Percentiles rank a stretch among this genome's conserved stretches.
phyloP scores from a whole-genome alignment of 2,113 vertebrate genomes.

The Hiodon alosoides region DNA sequence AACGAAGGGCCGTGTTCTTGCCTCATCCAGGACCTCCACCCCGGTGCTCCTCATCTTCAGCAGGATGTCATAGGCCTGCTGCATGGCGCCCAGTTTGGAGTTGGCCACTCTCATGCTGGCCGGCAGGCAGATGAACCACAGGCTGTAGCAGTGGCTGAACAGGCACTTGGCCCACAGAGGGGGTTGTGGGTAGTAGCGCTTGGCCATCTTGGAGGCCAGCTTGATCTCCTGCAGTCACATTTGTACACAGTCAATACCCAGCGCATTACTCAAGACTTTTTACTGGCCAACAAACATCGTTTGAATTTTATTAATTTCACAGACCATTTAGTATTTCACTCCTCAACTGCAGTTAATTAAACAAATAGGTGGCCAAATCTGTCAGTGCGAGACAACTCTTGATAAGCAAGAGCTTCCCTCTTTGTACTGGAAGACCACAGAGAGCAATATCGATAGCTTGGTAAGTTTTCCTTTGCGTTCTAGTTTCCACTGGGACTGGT shows the following conservation, averaged over 20 bases:
- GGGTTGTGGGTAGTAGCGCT: conserved; percentile 75
- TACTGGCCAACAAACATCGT: too few species aligned
- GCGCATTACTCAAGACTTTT: too few species aligned
- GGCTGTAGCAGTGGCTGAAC: conserved; percentile 90
- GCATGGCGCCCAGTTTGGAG: conserved; percentile 80
- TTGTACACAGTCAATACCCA: neutral
- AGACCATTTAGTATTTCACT: too few species aligned
- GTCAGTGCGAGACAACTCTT: too few species aligned
- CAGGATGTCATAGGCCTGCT: conserved; percentile 85
- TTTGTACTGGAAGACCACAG: too few species aligned
- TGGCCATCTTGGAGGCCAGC: conserved; percentile 89
- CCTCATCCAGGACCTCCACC: conserved; percentile 95
- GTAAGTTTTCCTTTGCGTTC: too few species aligned
- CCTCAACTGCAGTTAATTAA: too few species aligned
- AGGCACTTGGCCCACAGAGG: conserved; percentile 89
- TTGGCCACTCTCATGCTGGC: conserved; percentile 75
- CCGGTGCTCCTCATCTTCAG: conserved; percentile 86
- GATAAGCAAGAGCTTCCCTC: too few species aligned
- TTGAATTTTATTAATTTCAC: too few species aligned
- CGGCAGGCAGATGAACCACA: conserved; percentile 98
- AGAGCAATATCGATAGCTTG: too few species aligned
- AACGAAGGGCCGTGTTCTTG: conserved; percentile 31
- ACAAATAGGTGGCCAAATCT: too few species aligned
- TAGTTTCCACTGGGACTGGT: too few species aligned
- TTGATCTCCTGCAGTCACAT: conserved; percentile 80